Evolutionary conservation across 2,888 invertebrate genomes (phyloP), one percentile per base, ranked within the genome.

Genomic region (Lithophane socia): DNA sequence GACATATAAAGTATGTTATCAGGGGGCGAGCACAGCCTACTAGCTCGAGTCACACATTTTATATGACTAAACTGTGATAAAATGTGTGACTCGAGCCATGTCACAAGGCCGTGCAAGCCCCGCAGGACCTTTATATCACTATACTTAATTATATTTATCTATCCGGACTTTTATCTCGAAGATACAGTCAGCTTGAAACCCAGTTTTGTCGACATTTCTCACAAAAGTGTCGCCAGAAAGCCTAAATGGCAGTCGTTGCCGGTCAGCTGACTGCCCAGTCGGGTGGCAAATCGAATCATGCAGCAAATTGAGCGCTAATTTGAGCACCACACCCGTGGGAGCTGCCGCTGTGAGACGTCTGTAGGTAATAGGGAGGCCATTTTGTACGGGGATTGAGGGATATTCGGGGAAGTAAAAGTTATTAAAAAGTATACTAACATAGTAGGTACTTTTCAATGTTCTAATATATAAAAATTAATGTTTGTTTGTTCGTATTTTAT

Each of bases 271-370:
- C 73, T 79, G 73, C 72, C 66, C 63, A 75, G 77, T 73, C 88
- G 85, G 93, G 93, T 93, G 87, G 91, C 93, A 94, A 95, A 96
- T 96, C 95, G 93, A 94, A 96, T 96, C 94, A 96, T 91, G 75
- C 94, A 94, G 92, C 92, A 93, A 95, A 96, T 96, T 96, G 96
- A 96, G 93, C 92, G 84, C 92, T 94, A 94, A 95, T 94, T 93
- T 92, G 91, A 91, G 79, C 88, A 89, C 90, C 86, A 88, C 89
- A 88, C 90, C 94, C 96, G 95, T 95, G 95, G 94, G 95, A 95
- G 90, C 93, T 86, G 77, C 76, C 87, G 89, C 91, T 86, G 86
- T 82, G 90, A 90, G 91, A 90, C 87, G 83, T 86, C 87, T 77
- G 69, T 83, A 74, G 52, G 75, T 64, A 9, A 73, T 84, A 68